phyloP scores from a whole-genome alignment of 2,113 vertebrate genomes.

The Pica pica region DNA sequence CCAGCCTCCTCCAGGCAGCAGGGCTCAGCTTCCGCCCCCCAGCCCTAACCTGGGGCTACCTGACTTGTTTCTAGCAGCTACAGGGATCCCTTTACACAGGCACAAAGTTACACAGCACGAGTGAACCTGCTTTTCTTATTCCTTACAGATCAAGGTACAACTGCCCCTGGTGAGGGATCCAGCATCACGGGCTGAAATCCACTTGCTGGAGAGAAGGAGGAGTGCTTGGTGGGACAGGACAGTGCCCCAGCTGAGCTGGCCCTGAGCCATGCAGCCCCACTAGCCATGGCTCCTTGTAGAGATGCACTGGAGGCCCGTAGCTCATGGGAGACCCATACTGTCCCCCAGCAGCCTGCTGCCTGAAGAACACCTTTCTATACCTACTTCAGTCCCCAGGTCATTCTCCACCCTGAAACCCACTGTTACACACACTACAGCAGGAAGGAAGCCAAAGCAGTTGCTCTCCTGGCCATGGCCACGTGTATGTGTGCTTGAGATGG shows the following conservation, averaged over 20 bases:
- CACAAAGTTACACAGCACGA: not conserved
- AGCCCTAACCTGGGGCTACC: not conserved
- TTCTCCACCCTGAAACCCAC: not conserved
- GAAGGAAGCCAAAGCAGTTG: not conserved
- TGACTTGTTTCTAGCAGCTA: fast-evolving
- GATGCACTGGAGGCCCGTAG: not conserved
- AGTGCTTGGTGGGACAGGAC: not conserved
- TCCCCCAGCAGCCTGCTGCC: not conserved
- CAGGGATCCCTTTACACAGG: not conserved
- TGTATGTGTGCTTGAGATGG: fast-evolving
- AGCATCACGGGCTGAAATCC: not conserved
- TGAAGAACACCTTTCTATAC: not conserved
- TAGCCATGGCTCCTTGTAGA: not conserved
- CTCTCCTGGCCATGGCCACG: not conserved
- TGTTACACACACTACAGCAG: not conserved
- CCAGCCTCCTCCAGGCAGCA: not conserved
- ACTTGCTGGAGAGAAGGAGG: too few species aligned
- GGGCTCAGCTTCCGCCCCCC: not conserved
- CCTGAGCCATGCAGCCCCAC: not conserved
- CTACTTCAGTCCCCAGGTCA: not conserved
- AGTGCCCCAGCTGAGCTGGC: not conserved
- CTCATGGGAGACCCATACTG: not conserved
- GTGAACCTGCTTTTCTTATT: not conserved
- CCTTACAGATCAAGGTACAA: not conserved
- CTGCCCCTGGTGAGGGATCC: not conserved